Percentiles rank a stretch among this genome's conserved stretches.
These are phyloP conservation scores for Zosterops borbonicus DNA, from an alignment of 2,113 vertebrate genomes.

Conservation along the genomic window DNA sequence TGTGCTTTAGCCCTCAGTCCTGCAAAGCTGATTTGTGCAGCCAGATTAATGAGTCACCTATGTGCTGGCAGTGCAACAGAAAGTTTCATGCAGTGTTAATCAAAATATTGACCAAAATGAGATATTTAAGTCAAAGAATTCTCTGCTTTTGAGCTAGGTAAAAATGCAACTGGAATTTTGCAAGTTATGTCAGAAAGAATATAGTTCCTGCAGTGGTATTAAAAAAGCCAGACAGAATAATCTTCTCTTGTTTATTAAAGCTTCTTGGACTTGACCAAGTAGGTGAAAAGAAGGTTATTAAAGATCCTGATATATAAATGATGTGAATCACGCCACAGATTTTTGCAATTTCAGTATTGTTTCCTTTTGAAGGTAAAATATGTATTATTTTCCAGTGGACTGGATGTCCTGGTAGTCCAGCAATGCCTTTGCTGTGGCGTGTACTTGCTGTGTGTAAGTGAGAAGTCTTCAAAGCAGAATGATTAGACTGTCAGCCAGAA, in stretches of 20 bases:
- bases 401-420: not conserved
- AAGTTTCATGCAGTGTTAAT: not conserved
- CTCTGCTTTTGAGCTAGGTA: not conserved
- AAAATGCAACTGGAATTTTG: not conserved
- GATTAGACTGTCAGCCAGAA: conserved; percentile 15
- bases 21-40: not conserved
- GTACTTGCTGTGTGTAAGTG: not conserved
- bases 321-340: not conserved
- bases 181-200: not conserved
- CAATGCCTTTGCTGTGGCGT: not conserved
- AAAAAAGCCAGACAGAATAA: not conserved
- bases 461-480: not conserved
- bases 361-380: not conserved
- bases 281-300: not conserved
- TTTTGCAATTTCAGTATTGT: not conserved
- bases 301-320: not conserved
- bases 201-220: not conserved
- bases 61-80: not conserved
- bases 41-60: not conserved
- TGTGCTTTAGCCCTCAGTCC: not conserved
- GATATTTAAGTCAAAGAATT: not conserved
- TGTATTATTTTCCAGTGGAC: not conserved
- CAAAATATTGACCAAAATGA: not conserved
- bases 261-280: not conserved
- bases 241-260: not conserved